Evolutionary conservation across 2,888 invertebrate species (phyloP).

Genomic region (Branchipolynoe longqiensis): DNA sequence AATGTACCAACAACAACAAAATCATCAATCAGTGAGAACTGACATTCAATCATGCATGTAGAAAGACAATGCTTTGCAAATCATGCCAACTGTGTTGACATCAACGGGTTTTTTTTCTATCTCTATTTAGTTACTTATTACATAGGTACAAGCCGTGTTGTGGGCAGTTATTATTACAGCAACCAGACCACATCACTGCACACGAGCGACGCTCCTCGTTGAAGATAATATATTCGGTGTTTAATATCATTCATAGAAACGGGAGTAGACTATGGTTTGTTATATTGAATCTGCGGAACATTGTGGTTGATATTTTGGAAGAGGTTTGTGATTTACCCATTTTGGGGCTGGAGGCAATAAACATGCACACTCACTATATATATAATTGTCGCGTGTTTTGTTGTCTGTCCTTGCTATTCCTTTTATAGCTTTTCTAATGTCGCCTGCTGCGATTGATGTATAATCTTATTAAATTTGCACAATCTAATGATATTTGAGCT

Average conservation of each 20-base stretch:
- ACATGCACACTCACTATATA: conserved; percentile 55
- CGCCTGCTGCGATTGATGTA: neutral
- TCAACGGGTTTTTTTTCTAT: conserved; percentile 49
- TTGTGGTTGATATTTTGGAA: conserved; percentile 55
- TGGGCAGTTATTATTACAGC: neutral
- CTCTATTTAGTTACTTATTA: conserved; percentile 38
- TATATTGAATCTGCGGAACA: conserved; percentile 24
- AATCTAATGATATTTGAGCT: too few species aligned
- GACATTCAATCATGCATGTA: too few species aligned
- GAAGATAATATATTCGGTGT: conserved; percentile 26
- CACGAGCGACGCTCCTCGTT: conserved; percentile 2
- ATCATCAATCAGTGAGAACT: too few species aligned
- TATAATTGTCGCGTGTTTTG: neutral
- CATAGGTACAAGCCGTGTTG: too few species aligned
- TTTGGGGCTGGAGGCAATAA: conserved; percentile 53
- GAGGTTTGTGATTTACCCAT: conserved; percentile 52
- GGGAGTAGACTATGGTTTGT: conserved; percentile 40
- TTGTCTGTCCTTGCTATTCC: neutral
- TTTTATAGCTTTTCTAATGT: neutral
- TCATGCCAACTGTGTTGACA: conserved; percentile 23
- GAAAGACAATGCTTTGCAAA: too few species aligned
- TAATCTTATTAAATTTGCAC: too few species aligned
- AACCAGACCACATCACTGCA: conserved; percentile 4
- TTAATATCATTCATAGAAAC: conserved; percentile 33
- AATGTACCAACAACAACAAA: too few species aligned